Evolutionary conservation across 2,888 invertebrate genomes (phyloP).

Genomic region (Acronicta leporina): DNA sequence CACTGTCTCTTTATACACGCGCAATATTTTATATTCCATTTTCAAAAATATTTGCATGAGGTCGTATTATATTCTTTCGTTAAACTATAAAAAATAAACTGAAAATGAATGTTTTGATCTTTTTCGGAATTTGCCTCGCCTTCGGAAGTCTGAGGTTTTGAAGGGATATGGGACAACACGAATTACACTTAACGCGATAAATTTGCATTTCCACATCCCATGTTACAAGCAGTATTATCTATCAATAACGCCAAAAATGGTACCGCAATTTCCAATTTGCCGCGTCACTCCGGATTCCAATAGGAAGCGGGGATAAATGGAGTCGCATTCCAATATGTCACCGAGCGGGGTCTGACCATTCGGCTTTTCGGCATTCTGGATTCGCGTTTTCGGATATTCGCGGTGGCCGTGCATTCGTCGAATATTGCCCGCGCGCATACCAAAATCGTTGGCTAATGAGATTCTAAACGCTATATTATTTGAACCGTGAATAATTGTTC

Average conservation of each 20-base stretch:
- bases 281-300: slow-evolving; percentile 89
- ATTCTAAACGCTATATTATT: slow-evolving; percentile 74
- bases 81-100: no score
- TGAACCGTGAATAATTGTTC: slow-evolving; percentile 63
- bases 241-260: slow-evolving; percentile 87
- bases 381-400: slow-evolving; percentile 78
- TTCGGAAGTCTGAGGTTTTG: slow-evolving; percentile 3
- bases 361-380: slow-evolving; percentile 77
- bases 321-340: slow-evolving; percentile 89
- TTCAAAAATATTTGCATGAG: slow-evolving; percentile 2
- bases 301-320: slow-evolving; percentile 89
- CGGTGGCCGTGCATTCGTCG: slow-evolving; percentile 71
- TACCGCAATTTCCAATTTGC: slow-evolving; percentile 88
- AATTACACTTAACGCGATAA: slow-evolving; percentile 25
- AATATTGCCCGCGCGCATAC: slow-evolving; percentile 77
- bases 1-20: slow-evolving; percentile 25
- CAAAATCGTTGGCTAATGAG: slow-evolving; percentile 76
- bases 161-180: slow-evolving; percentile 13
- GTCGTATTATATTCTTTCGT: no score
- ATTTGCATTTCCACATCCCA: slow-evolving; percentile 52
- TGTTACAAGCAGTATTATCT: slow-evolving; percentile 81
- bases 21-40: slow-evolving; percentile 37
- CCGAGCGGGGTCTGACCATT: slow-evolving; percentile 80
- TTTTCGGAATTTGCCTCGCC: background rate
- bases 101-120: background rate